These are phyloP conservation scores for Trachemys scripta DNA, from an alignment of 2,113 vertebrate genomes.

Conservation along the genomic window DNA sequence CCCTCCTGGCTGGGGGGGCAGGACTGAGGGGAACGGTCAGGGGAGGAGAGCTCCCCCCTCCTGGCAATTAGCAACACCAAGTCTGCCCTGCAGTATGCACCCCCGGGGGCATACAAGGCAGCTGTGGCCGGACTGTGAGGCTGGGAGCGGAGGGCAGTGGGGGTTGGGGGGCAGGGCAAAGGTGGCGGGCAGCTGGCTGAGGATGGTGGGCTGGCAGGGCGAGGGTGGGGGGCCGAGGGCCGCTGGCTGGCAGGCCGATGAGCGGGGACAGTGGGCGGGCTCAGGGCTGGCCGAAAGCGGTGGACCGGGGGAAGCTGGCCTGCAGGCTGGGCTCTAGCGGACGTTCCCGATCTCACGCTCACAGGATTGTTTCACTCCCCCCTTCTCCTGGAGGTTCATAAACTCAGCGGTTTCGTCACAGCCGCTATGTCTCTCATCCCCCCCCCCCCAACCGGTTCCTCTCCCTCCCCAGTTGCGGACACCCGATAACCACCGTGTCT, in stretches of 20 bases:
- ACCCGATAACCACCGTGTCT: too few species aligned
- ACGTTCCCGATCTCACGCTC: too few species aligned
- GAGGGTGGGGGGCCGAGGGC: not conserved
- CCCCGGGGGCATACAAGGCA: not conserved
- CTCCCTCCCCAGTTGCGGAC: too few species aligned
- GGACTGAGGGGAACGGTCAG: not conserved
- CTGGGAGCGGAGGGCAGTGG: rapidly evolving
- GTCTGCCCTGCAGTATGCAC: not conserved
- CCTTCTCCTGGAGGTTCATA: not conserved
- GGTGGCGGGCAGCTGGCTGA: not conserved
- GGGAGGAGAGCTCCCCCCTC: too few species aligned
- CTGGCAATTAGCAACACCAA: too few species aligned
- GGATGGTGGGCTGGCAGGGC: not conserved
- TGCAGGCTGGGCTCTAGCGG: too few species aligned
- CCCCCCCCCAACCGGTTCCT: too few species aligned
- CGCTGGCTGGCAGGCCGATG: not conserved
- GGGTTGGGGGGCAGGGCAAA: not conserved
- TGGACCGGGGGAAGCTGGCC: too few species aligned
- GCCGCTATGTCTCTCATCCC: not conserved
- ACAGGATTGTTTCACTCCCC: too few species aligned
- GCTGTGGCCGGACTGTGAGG: not conserved
- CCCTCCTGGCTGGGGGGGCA: not conserved
- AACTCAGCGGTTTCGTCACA: not conserved
- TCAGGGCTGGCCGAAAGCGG: rapidly evolving
- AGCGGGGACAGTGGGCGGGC: rapidly evolving